These are phyloP conservation scores for Portunus trituberculatus DNA, from an alignment of 1,140 invertebrate species.

Conservation along the genomic window DNA sequence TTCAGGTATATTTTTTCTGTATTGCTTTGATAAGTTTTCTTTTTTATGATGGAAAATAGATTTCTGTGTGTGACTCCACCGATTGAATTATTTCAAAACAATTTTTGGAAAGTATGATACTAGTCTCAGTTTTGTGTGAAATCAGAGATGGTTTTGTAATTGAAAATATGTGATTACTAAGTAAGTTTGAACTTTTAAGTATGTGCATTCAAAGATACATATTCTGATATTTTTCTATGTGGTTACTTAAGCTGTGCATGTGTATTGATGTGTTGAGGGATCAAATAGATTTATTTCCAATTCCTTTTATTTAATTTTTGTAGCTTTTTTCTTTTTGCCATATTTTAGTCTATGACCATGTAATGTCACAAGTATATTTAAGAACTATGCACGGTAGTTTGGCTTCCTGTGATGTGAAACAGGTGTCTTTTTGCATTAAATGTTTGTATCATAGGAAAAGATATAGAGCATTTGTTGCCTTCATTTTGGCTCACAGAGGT, in stretches of 20 bases:
- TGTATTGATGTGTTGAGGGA: neutral
- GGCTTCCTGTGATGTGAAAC: conserved; percentile 1
- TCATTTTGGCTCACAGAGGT: neutral
- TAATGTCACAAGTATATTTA: conserved; percentile 25
- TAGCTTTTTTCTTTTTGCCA: neutral
- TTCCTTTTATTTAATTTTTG: neutral
- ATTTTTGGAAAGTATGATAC: neutral
- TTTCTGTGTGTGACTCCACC: neutral
- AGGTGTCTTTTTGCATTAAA: conserved; percentile 13
- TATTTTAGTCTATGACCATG: conserved; percentile 13
- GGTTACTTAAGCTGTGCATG: neutral
- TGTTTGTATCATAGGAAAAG: neutral
- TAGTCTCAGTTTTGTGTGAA: neutral
- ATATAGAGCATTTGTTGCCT: neutral
- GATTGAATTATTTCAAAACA: neutral
- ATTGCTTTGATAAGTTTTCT: neutral
- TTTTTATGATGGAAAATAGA: neutral
- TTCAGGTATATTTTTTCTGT: neutral
- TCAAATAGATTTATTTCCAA: neutral
- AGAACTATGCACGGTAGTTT: conserved; percentile 4
- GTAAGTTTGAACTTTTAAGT: neutral
- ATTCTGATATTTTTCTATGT: conserved; percentile 13
- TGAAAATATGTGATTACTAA: conserved; percentile 15
- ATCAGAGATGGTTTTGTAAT: neutral
- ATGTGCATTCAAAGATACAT: neutral